Conservation (phyloP, 2,113 vertebrate species). For the Hipposideros armiger region DNA sequence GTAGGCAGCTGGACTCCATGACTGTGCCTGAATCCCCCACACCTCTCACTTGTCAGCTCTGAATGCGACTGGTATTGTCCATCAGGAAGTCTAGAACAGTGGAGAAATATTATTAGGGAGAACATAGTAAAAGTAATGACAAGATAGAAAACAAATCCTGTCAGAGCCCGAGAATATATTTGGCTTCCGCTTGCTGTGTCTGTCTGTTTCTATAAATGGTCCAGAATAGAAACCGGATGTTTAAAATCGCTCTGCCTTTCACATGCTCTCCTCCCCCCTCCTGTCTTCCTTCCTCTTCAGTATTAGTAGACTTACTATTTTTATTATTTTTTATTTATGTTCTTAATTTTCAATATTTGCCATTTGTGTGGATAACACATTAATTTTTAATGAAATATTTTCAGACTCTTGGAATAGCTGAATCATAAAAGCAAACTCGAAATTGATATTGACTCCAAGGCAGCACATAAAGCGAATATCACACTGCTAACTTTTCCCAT, state of each 20-base stretch:
- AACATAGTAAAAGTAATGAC: constrained; percentile 66
- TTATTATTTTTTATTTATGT: constrained; percentile 79
- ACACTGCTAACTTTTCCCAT: not conserved
- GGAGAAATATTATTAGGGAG: constrained; percentile 73
- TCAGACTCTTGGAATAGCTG: constrained; percentile 61
- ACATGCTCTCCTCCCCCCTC: constrained; percentile 60
- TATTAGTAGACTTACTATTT: constrained; percentile 74
- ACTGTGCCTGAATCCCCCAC: not conserved
- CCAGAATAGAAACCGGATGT: constrained; percentile 79
- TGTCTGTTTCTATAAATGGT: constrained; percentile 71
- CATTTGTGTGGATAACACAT: constrained; percentile 77
- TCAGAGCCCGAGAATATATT: constrained; percentile 69
- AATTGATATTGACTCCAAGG: constrained; percentile 59
- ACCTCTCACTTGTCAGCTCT: not conserved
- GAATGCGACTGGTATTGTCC: not conserved
- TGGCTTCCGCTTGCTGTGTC: constrained; percentile 78
- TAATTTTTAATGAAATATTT: constrained; percentile 82
- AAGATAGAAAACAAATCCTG: constrained; percentile 73
- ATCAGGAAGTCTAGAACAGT: constrained; percentile 53
- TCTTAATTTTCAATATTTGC: constrained; percentile 79
- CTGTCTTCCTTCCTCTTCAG: constrained; percentile 73
- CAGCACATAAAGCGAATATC: not conserved
- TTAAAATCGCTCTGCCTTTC: constrained; percentile 65
- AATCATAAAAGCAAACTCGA: constrained; percentile 74
- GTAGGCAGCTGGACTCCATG: not conserved